Percentiles rank a stretch among this genome's conserved stretches.
Evolutionary conservation across 2,113 vertebrate species (phyloP).

Genomic region (Meriones unguiculatus): DNA sequence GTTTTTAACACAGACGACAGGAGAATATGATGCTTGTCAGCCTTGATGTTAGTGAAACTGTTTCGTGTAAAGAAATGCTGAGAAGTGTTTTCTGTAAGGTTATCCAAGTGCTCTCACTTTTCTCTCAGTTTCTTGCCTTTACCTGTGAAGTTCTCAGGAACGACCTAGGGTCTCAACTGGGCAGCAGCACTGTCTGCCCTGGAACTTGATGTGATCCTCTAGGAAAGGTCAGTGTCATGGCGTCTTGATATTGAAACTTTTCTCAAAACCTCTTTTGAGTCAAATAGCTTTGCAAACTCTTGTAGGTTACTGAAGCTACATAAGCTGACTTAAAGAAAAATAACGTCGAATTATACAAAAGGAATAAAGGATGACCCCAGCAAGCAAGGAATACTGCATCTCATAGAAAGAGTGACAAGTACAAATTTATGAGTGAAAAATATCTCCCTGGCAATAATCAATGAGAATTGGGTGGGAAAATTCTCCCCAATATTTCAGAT

Average conservation of each 20-base stretch:
- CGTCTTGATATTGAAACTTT: not conserved
- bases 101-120: not conserved
- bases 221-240: not conserved
- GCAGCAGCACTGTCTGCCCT: not conserved
- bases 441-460: too few species aligned
- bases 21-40: not conserved
- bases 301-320: rapidly evolving
- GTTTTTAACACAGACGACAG: not conserved
- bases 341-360: not conserved
- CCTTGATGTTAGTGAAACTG: not conserved
- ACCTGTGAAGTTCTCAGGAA: too few species aligned
- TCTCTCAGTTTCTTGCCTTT: not conserved
- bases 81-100: not conserved
- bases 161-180: too few species aligned
- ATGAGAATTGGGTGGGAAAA: too few species aligned
- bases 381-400: not conserved
- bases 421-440: too few species aligned
- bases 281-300: not conserved
- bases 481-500: too few species aligned
- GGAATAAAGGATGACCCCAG: not conserved
- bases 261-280: not conserved
- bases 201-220: not conserved
- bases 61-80: not conserved
- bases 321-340: not conserved
- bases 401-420: not conserved